Base-by-base conservation (phyloP, 2,888 invertebrate genomes). In the Chrysodeixis includens region DNA sequence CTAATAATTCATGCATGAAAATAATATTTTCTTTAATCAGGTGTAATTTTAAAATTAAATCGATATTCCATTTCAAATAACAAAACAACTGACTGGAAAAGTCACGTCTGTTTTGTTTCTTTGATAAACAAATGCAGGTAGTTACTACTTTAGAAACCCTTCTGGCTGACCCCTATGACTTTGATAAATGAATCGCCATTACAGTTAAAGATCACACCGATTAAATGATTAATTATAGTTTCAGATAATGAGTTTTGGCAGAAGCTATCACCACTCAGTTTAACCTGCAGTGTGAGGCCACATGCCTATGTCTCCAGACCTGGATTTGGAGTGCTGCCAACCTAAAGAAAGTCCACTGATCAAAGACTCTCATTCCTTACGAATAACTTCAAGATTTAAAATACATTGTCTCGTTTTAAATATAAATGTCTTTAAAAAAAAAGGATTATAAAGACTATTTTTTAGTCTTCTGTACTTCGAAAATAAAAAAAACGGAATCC, bases 351-450 rank as follows among this genome's bases (percentile, higher is more conserved):
- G 22, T 30, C 1, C 32, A 44, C 16, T 56, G 74, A 73, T 73
- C 73, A 73, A 73, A 73, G 73, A 46, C n/a, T 22, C 16, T 62
- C 58, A 72, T 73, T 55, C 62, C 57, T 57, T 40, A 44, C 65
- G 53, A 53, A 62, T 65, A 70, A 65, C 65, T 70, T 51, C 14
- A 14, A 49, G 46, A n/a, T 32, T 26, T 20, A 54, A n/a, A 70
- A 70, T 70, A 70, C 32, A 54, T 16, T 30, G 18, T n/a, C 7
- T 22, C 26, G 40, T 9, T 14, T 35, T 20, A 35, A 55, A 14
- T 20, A 20, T 40, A 40, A n/a, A n/a, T n/a, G 14, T n/a, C n/a
- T n/a, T 12, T n/a, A n/a, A 40, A 14, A 40, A 40, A n/a, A n/a
- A 14, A n/a, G 3, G n/a, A n/a, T 10, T 14, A 6, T n/a, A 35